Evolutionary conservation across 2,888 invertebrate species (phyloP), one percentile per base, ranked within the genome.

Genomic region (Nomada ruficornis): DNA sequence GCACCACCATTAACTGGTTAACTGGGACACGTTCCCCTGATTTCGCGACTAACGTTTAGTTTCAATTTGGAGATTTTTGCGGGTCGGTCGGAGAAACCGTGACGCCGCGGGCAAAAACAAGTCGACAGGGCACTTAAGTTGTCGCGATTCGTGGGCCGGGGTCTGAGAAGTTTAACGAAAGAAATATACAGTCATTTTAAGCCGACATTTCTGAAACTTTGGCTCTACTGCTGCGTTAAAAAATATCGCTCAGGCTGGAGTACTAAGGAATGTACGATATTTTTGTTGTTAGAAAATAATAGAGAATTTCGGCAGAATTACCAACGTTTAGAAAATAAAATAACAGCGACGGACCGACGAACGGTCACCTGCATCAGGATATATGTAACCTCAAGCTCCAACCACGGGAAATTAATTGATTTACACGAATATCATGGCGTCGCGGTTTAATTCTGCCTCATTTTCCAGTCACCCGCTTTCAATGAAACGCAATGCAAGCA

Each of bases 381-480:
- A 23, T 23, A 15, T 23, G 69, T 54, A 70, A 70, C 44, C 69
- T 44, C 9, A 29, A 29, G 52, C 23, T 36, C n/a, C 13, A 15
- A 55, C 64, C 57, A 52, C 63, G 62, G 36, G 54, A 26, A 65
- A 77, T 81, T 69, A 73, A 82, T 82, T 54, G 81, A 77, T 73
- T 82, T 59, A 57, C 36, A 64, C 29, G 70, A 84, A 80, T 72
- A 73, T 59, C 55, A 50, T 65, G 26, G 23, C 29, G 44, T 7
- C 52, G 50, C 29, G 44, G n/a, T 74, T 62, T 26, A 71, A 60
- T 67, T 50, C 47, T 44, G 13, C 36, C 60, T 60, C 59, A 71
- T 80, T 80, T 77, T 77, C 80, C 20, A 18, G 55, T 57, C 60
- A 55, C 29, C 7, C 50, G 9, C 29, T 62, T 42, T 13, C n/a